Evolutionary conservation across 2,113 vertebrate species (phyloP).

Genomic region (Hemiscyllium ocellatum): DNA sequence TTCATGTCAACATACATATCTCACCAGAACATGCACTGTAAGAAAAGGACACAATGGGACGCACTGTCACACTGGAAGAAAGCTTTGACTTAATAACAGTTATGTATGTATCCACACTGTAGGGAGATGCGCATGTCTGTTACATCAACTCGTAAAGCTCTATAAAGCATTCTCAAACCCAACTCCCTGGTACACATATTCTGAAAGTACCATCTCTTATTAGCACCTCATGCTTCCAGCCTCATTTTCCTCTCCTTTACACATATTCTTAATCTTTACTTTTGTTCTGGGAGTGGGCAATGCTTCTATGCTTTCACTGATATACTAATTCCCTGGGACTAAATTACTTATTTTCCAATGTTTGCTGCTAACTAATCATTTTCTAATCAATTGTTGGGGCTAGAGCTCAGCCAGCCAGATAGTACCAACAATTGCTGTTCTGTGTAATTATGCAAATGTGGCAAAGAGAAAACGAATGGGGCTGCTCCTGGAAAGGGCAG

Average conservation of each 20-base stretch:
- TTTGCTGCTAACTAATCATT: conserved; percentile 45
- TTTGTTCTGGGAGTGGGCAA: conserved; percentile 28
- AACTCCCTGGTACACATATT: conserved; percentile 7
- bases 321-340: conserved; percentile 39
- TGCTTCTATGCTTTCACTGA: conserved; percentile 30
- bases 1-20: not conserved
- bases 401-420: conserved; percentile 39
- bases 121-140: not conserved
- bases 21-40: not conserved
- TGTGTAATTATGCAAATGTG: conserved; percentile 46
- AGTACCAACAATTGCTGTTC: conserved; percentile 30
- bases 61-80: not conserved
- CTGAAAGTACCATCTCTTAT: conserved; percentile 15
- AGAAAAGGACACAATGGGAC: not conserved
- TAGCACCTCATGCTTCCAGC: not conserved
- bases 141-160: not conserved
- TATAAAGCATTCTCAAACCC: not conserved
- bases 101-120: not conserved
- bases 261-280: conserved; percentile 35
- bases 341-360: conserved; percentile 43
- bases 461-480: conserved; percentile 39
- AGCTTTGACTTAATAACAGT: not conserved
- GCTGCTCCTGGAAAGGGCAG: conserved; percentile 43
- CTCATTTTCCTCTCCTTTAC: conserved; percentile 29
- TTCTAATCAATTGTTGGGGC: conserved; percentile 45